Evolutionary conservation across 92 coral and sea anemone species (phyloP).

Genomic region (Desmophyllum pertusum): DNA sequence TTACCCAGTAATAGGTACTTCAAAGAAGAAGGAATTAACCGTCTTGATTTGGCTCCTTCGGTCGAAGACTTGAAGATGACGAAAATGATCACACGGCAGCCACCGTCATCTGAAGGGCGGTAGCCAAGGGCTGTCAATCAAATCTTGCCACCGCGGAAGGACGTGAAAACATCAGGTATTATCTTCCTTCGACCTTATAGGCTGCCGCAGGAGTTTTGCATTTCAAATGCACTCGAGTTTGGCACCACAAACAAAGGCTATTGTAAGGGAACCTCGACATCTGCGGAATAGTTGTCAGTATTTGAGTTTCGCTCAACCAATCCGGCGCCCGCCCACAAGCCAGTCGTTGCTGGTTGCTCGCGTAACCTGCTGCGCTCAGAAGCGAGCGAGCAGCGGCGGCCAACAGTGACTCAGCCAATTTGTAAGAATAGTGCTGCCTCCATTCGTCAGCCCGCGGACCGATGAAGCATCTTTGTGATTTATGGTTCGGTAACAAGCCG

Average conservation of each 20-base stretch:
- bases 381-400: background rate
- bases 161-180: conserved; percentile 44
- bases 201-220: conserved; percentile 52
- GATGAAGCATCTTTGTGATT: background rate
- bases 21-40: background rate
- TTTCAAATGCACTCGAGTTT: conserved; percentile 46
- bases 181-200: conserved; percentile 56
- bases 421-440: background rate
- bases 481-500: background rate
- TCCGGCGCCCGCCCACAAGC: conserved; percentile 12
- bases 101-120: conserved; percentile 38
- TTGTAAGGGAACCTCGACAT: conserved; percentile 27
- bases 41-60: background rate
- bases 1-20: background rate
- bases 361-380: conserved; percentile 29
- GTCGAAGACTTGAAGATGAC: conserved; percentile 23
- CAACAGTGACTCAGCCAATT: background rate
- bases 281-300: conserved; percentile 33
- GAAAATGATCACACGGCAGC: conserved; percentile 41
- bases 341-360: conserved; percentile 11
- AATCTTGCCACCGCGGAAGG: conserved; percentile 48
- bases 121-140: conserved; percentile 51
- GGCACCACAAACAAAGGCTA: conserved; percentile 52
- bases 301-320: conserved; percentile 26
- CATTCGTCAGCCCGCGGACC: background rate